Evolutionary conservation across 2,797 vertebrate species (phyloP).

Genomic region (Antrozous pallidus): DNA sequence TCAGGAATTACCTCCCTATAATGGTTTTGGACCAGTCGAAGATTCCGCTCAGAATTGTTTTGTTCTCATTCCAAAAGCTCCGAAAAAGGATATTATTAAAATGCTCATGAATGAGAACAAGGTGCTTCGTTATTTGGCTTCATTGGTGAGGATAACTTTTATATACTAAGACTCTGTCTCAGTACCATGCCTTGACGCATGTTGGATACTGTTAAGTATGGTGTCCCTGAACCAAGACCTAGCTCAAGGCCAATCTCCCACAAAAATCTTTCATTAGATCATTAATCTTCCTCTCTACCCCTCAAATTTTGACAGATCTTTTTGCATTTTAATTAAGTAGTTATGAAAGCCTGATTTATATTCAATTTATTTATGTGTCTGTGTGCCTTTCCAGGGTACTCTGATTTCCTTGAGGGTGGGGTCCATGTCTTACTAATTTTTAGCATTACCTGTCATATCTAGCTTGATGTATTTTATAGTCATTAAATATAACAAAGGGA

Average conservation of each 20-base stretch:
- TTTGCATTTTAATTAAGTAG: neutral
- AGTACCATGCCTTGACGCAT: neutral
- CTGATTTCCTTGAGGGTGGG: neutral
- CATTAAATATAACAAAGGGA: neutral
- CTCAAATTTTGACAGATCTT: neutral
- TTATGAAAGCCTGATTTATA: neutral
- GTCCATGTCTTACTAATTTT: neutral
- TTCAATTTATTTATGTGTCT: neutral
- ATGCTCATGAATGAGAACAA: constrained; percentile 89
- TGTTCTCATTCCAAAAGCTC: constrained; percentile 88
- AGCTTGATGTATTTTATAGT: neutral
- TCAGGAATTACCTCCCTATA: constrained; percentile 92
- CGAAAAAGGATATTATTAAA: constrained; percentile 88
- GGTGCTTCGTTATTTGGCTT: constrained; percentile 88
- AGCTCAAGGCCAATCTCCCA: neutral
- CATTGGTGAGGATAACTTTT: constrained; percentile 86
- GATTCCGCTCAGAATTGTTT: constrained; percentile 95
- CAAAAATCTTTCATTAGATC: neutral
- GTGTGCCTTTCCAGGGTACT: neutral
- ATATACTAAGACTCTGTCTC: neutral
- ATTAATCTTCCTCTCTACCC: neutral
- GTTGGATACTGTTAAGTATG: neutral
- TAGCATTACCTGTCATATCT: neutral
- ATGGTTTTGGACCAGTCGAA: constrained; percentile 92
- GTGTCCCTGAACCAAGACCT: neutral